phyloP scores from a whole-genome alignment of 2,113 vertebrate species.

The Tricholaema leucomelas region DNA sequence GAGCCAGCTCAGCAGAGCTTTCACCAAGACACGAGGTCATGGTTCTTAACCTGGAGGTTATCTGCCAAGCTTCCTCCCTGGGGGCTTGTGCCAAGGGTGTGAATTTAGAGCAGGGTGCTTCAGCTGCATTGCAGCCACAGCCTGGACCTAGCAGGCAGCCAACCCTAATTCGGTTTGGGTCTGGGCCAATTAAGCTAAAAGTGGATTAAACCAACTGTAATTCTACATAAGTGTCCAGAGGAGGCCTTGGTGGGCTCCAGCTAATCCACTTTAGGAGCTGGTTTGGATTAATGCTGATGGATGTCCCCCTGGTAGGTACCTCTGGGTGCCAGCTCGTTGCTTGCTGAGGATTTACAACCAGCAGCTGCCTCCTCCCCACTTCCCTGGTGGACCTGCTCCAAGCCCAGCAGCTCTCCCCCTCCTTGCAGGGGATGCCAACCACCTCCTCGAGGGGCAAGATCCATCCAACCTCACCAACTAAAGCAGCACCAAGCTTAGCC shows the following conservation, averaged over 20 bases:
- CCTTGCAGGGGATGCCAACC: not conserved
- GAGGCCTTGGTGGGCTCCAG: not conserved
- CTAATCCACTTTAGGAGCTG: not conserved
- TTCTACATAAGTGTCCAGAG: not conserved
- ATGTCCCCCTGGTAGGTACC: not conserved
- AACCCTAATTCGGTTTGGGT: not conserved
- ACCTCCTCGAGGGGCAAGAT: not conserved
- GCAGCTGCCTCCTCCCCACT: not conserved
- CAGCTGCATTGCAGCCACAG: not conserved
- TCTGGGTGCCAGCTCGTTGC: not conserved
- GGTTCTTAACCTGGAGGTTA: not conserved
- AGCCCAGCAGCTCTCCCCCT: fast-evolving
- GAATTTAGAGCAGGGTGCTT: not conserved
- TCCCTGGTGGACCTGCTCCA: not conserved
- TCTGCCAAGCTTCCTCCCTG: not conserved
- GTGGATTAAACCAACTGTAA: not conserved
- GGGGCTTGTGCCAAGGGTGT: not conserved
- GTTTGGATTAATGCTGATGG: not conserved
- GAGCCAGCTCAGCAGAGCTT: not conserved
- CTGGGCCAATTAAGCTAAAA: not conserved
- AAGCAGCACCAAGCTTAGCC: no score
- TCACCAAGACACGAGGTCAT: not conserved
- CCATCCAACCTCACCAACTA: no score
- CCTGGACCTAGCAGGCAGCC: not conserved
- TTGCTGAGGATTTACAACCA: not conserved